Base-by-base conservation (phyloP, 2,797 vertebrate species). In the Gallinago solitaria region DNA sequence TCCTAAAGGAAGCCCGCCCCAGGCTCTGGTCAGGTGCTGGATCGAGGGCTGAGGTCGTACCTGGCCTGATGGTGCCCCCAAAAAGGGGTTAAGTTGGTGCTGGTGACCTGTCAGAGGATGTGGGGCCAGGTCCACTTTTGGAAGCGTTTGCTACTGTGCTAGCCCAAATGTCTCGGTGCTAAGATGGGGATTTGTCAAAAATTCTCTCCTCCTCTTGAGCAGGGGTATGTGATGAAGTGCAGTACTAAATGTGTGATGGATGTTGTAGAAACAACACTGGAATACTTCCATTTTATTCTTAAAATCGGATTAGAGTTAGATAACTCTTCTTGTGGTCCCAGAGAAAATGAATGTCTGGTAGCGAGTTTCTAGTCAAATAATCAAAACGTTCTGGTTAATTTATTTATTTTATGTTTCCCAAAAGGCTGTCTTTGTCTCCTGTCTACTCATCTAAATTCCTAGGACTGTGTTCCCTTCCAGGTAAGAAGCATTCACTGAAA, bases 401-500 rank as follows among this genome's bases (percentile, higher is more conserved):
- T 56, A 16, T 35, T 41, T 61, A 59, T 90, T 67, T 93, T 16
- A 89, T 70, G 4, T 73, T 70, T 83, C 9, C 67, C 70, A 27
- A 8, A 61, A 99, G 99, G 99, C 94, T 99, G 59, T 96, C 98
- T 53, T 96, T 99, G 96, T 98, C 98, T 35, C 92, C 97, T 57
- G 97, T 98, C 56, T 98, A 98, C 35, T 98, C 97, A 73, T 98
- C 98, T 5, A 98, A 98, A 81, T 98, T 98, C 93, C 97, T 99
- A 19, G 99, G 99, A 61, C 98, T 99, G 60, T 99, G 98, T 96
- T 98, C 98, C 23, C 97, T 99, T 77, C 99, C 99, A 97, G 99
- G 99, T 99, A 96, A 90, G 97, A 91, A 63, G 41, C 19, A 17
- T 12, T 68, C 25, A 5, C 18, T 77, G 77, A 76, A 35, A 39